Evolutionary conservation across 2,797 vertebrate genomes (phyloP), one percentile per base, ranked within the genome.

Genomic region (Perodicticus potto): DNA sequence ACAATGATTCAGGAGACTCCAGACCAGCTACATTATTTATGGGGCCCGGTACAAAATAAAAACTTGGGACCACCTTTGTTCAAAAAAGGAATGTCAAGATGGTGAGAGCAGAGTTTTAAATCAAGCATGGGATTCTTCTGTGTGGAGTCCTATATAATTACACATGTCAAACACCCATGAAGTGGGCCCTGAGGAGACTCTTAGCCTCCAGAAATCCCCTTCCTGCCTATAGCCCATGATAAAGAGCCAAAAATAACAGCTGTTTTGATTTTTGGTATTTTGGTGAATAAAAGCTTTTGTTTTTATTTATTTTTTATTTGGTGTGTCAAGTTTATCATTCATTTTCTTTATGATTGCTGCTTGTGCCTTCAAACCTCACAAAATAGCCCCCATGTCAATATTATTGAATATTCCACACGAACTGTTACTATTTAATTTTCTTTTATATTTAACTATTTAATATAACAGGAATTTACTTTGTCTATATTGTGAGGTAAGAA

Each of bases 291-390:
- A 83, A 85, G 5, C 1, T 40, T 74, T 88, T n/a, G 29, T 29
- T 17, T 77, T 76, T 77, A 11, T 86, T 91, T 78, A 34, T 72
- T 87, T 87, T 78, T 2, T 32, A 83, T 70, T 94, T 43, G 23
- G 78, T 65, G 1, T 59, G 7, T 90, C 59, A 72, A 92, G n/a
- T 61, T 6, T 65, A 61, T 85, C 67, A 67, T 23, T 70, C 73
- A 93, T 94, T 94, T 85, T 70, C 53, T 89, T 93, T 70, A 34
- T 69, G 57, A 90, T 73, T 95, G 92, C 37, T 97, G 32, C 37
- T 69, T 91, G 93, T 73, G 32, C 4, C 19, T 73, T 65, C 20
- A 93, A 34, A 19, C 43, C 22, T 16, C 49, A 53, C 49, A 82
- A 88, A 86, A 55, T 40, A 23, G 49, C 13, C 2, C 25, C 13